These are phyloP conservation scores for Protomyctophum bolini DNA, from an alignment of 2,113 vertebrate species.

Conservation along the genomic window DNA sequence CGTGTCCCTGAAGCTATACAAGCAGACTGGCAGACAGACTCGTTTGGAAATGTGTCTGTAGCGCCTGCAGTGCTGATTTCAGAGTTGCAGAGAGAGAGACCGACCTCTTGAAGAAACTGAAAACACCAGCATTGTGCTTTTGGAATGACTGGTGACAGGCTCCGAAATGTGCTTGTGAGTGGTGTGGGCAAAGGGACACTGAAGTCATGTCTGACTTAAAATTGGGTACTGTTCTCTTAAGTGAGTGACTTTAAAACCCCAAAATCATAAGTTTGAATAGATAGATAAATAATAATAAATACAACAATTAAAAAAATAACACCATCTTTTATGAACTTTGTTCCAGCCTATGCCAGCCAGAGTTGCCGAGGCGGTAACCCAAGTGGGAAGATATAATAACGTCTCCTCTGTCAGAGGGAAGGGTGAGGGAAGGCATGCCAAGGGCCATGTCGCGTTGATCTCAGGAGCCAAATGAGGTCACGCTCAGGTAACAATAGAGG, in stretches of 20 bases:
- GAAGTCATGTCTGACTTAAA: neutral
- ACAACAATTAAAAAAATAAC: no score
- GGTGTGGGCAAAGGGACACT: neutral
- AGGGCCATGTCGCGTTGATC: constrained; percentile 44
- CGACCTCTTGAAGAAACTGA: constrained; percentile 49
- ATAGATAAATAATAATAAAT: no score
- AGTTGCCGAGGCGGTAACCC: constrained; percentile 22
- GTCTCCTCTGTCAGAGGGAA: constrained; percentile 48
- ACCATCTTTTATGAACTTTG: neutral
- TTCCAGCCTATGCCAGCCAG: constrained; percentile 7
- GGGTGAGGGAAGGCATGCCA: constrained; percentile 24
- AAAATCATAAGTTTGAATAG: neutral
- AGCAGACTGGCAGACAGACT: constrained; percentile 60
- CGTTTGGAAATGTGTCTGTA: constrained; percentile 61
- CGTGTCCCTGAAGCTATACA: constrained; percentile 62
- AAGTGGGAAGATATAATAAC: constrained; percentile 43
- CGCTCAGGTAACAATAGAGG: constrained; percentile 43
- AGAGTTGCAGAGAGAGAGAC: constrained; percentile 48
- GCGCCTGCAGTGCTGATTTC: constrained; percentile 43
- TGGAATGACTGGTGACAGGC: neutral
- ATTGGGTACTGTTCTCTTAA: neutral
- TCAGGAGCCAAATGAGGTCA: constrained; percentile 60
- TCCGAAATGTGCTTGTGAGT: neutral
- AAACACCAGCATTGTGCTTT: constrained; percentile 39
- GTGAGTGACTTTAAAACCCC: neutral